Conservation (phyloP, 2,113 vertebrate genomes). For the Cichladusa arquata region DNA sequence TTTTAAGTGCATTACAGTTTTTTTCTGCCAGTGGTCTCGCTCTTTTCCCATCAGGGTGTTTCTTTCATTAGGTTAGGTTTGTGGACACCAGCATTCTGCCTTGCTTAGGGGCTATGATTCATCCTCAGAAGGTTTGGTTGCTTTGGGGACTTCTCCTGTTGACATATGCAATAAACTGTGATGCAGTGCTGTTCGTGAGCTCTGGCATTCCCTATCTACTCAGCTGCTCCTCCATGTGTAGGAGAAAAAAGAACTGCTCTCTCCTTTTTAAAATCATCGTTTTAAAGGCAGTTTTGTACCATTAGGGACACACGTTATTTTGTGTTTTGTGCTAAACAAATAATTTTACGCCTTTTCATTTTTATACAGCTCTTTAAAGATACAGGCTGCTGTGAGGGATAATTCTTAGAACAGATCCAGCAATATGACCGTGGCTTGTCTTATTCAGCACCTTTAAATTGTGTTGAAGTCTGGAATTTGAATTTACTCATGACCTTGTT, state of each 20-base stretch:
- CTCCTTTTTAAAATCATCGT: not conserved
- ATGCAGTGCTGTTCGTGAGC: not conserved
- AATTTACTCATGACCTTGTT: not conserved
- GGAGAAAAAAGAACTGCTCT: not conserved
- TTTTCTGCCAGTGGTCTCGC: conserved; percentile 45
- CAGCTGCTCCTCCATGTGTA: not conserved
- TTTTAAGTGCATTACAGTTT: not conserved
- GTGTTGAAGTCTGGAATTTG: not conserved
- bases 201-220: conserved; percentile 7
- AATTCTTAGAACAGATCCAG: not conserved
- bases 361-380: not conserved
- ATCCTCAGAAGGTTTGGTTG: conserved; percentile 57
- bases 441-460: not conserved
- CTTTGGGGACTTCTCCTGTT: conserved; percentile 67
- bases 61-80: conserved; percentile 60
- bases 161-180: conserved; percentile 8
- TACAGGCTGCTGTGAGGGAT: not conserved
- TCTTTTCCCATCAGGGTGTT: conserved; percentile 61
- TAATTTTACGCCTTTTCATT: not conserved
- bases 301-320: not conserved
- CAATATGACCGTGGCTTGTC: not conserved
- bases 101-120: conserved; percentile 65
- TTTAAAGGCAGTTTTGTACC: not conserved
- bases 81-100: conserved; percentile 48
- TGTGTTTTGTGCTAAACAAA: not conserved